phyloP scores from a whole-genome alignment of 64 coral and sea anemone genomes.

The Cladopsammia gracilis region DNA sequence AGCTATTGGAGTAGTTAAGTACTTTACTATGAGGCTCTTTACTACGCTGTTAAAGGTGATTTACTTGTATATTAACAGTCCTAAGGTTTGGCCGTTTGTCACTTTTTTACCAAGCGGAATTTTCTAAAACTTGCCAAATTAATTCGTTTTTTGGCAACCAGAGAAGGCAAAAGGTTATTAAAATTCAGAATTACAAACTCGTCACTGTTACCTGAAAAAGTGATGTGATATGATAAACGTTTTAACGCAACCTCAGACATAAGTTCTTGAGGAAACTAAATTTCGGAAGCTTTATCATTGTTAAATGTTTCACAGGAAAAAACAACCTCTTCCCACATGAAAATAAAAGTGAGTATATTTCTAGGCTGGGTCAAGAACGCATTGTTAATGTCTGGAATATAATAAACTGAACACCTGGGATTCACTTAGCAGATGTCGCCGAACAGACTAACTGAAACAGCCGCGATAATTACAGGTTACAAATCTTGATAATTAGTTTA shows the following conservation, averaged over 20 bases:
- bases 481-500: slow-evolving; percentile 7
- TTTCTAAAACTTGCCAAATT: no score
- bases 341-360: background rate
- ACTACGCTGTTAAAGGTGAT: background rate
- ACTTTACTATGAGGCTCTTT: background rate
- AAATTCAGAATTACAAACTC: background rate
- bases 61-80: background rate
- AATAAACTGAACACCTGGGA: slow-evolving; percentile 3
- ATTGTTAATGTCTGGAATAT: slow-evolving; percentile 20
- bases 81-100: no score
- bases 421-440: slow-evolving; percentile 9
- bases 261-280: no score
- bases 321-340: background rate
- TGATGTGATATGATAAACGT: background rate
- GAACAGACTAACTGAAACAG: slow-evolving; percentile 5
- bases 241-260: no score
- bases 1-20: no score
- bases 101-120: background rate
- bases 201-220: background rate
- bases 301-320: background rate
- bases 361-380: background rate
- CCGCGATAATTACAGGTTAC: slow-evolving; percentile 18
- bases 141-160: no score
- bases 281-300: background rate
- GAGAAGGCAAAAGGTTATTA: no score